Base-by-base conservation (phyloP, 2,888 invertebrate genomes). In the Melieria picta region DNA sequence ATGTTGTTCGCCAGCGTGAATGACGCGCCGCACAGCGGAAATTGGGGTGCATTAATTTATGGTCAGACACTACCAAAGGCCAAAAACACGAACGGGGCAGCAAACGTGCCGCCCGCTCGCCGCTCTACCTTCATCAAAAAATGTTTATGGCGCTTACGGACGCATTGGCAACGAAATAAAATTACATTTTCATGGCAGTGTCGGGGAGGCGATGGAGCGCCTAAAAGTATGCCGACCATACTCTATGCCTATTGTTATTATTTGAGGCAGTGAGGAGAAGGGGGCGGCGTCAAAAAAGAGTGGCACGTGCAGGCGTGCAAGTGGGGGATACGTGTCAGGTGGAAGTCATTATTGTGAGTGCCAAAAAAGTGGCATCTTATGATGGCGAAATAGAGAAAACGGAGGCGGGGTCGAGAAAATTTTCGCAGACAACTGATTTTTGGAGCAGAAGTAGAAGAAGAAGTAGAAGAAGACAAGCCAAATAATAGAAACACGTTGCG, bases 291-390 rank as follows among this genome's bases (percentile, higher is more conserved):
- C 42, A 42, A 45, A 62, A 42, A 50, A 13, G 30, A 48, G 47
- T 7, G 9, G 7, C 9, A 30, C 7, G 5, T 56, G 16, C 4
- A 13, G 56, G 56, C n/a, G 47, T 11, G 9, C 5, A 56, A n/a
- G n/a, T 30, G 46, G 6, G 5, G 10, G 10, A 7, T 67, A 45
- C 16, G 11, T 56, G 63, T 63, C 50, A 77, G 77, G 75, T 76
- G 75, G 76, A 75, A 77, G 76, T 76, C 77, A 79, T 78, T 79
- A 77, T 74, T 76, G 75, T 72, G 75, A 77, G 76, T 77, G 77
- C 78, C 77, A 78, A 60, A 50, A 68, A 56, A 16, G 7, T 2
- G 30, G 10, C 4, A n/a, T 11, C 30, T 50, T 30, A 10, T 16
- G 16, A 16, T 30, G 30, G 30, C 30, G 30, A 30, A 30, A 3